Percentiles rank a stretch among this genome's conserved stretches.
These are phyloP conservation scores for Stenolophus ochropezus DNA, from an alignment of 2,888 invertebrate genomes.

Conservation along the genomic window DNA sequence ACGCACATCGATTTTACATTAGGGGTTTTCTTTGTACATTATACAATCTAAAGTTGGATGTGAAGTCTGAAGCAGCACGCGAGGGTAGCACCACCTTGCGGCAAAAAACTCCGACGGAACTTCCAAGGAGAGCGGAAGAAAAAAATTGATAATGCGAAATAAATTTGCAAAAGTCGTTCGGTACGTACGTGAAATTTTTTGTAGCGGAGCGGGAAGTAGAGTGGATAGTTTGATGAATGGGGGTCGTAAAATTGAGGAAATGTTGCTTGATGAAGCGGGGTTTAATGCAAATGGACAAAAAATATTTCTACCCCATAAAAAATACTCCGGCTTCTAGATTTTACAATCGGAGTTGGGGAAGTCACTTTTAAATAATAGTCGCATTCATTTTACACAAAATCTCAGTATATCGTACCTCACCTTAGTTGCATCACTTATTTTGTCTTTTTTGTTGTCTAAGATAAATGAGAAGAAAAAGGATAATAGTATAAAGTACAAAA, in stretches of 20 bases:
- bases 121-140: conserved; percentile 70
- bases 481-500: too few relatives aligned
- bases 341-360: too few relatives aligned
- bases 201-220: conserved; percentile 46
- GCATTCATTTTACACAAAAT: too few relatives aligned
- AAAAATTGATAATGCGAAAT: conserved; percentile 74
- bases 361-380: too few relatives aligned
- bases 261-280: conserved; percentile 35
- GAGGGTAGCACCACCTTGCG: conserved; percentile 50
- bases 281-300: conserved; percentile 51
- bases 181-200: conserved; percentile 55
- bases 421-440: too few relatives aligned
- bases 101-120: conserved; percentile 63
- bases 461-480: too few relatives aligned
- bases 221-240: conserved; percentile 56
- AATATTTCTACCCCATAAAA: background rate
- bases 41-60: conserved; percentile 75
- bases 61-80: conserved; percentile 63
- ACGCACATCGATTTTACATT: conserved; percentile 74
- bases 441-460: too few relatives aligned
- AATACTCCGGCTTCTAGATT: background rate
- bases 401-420: too few relatives aligned
- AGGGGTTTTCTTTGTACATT: conserved; percentile 75
- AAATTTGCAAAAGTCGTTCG: conserved; percentile 69
- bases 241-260: conserved; percentile 60